Evolutionary conservation across 2,888 invertebrate genomes (phyloP), one percentile per base, ranked within the genome.

Genomic region (Sipunculus nudus): DNA sequence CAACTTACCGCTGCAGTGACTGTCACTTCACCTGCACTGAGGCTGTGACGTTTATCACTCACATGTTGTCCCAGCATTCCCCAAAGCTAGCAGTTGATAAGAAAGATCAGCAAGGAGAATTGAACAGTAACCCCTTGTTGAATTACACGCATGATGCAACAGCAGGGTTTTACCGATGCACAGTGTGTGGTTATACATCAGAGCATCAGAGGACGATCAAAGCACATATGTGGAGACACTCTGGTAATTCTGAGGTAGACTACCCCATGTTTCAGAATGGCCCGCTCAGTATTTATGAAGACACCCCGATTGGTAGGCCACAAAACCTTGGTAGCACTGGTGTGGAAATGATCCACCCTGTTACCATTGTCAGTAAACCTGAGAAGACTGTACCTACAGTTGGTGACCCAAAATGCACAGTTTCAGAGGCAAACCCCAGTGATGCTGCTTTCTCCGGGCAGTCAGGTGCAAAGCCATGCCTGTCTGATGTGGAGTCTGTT

Each of bases 221-320:
- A 68, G 78, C 82, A 13, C 82, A 82, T 60, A 78, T 81, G 28
- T 82, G 82, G 82, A 81, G 80, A 61, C 82, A 82, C 63, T 79
- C 80, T 2, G 82, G 82, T 5, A 77, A 81, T 59, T 73, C 78
- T 56, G 73, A 78, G 39, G 73, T 82, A 4, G 75, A 78, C 59
- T 82, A 82, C 59, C 82, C 82, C 0, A 80, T 78, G 72, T 81
- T 81, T 70, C 76, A 78, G 59, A 80, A 79, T 71, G 80, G 80
- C 0, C 80, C 80, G 2, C 59, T 80, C 3, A 80, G 80, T 63
- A 70, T 80, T 40, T 79, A 79, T 64, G 79, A 80, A 31, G 63
- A 57, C 47, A 62, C 57, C 2, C 63, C 64, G 21, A 32, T 59
- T 21, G 61, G 61, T 39, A 31, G 2, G 31, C 29, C 10, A 39